Evolutionary conservation across 2,888 invertebrate genomes (phyloP).

Genomic region (Phymatocera aterrima): DNA sequence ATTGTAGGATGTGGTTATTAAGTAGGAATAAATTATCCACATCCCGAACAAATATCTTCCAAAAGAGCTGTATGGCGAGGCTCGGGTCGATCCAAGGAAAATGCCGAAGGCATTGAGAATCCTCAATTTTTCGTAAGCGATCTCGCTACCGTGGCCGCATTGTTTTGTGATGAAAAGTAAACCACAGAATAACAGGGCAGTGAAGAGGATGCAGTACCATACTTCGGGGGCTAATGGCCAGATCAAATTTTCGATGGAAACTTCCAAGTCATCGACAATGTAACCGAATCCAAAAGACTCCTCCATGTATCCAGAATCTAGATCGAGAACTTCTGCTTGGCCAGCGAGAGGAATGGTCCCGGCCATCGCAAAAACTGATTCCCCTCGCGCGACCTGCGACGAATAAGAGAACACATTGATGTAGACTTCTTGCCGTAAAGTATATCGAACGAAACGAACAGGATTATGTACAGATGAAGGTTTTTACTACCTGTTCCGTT

Average conservation of each 20-base stretch:
- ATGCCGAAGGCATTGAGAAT: conserved; percentile 2
- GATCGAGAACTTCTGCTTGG: not conserved
- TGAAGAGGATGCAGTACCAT: not conserved
- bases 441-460: too few relatives aligned
- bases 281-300: not conserved
- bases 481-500: not conserved
- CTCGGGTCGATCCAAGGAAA: not conserved
- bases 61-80: not conserved
- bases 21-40: conserved; percentile 23
- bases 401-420: too few relatives aligned
- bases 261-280: not conserved
- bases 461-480: too few relatives aligned
- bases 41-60: not conserved
- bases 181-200: not conserved
- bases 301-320: not conserved
- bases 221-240: not conserved
- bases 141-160: not conserved
- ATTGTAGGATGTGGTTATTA: conserved; percentile 3
- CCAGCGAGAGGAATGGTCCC: not conserved
- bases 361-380: not conserved
- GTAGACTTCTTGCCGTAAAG: too few relatives aligned
- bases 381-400: conserved; percentile 1
- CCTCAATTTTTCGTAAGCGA: not conserved
- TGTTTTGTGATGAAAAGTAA: not conserved
- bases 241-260: conserved; percentile 13